Conservation (phyloP, 2,113 vertebrate genomes). For the Heteronetta atricapilla region DNA sequence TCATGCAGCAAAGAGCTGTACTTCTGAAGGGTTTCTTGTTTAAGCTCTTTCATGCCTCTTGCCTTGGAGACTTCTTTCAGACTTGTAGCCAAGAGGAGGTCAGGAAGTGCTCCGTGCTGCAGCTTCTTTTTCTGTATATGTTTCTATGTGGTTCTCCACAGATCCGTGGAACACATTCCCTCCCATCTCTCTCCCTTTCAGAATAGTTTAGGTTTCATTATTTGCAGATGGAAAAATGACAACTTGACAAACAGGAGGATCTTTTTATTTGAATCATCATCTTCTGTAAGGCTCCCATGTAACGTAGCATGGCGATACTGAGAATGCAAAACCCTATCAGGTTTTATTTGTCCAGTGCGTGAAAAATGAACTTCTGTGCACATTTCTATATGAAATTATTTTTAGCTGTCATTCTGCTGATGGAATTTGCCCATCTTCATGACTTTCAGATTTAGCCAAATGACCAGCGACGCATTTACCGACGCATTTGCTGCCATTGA, state of each 20-base stretch:
- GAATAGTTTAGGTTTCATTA: constrained; percentile 66
- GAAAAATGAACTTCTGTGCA: constrained; percentile 6
- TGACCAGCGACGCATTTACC: constrained; percentile 51
- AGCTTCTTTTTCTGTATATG: constrained; percentile 70
- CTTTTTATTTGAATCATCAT: constrained; percentile 65
- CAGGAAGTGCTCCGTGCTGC: constrained; percentile 64
- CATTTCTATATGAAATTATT: constrained; percentile 20
- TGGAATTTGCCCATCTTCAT: constrained; percentile 40
- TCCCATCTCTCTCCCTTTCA: constrained; percentile 44
- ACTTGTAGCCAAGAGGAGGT: constrained; percentile 65
- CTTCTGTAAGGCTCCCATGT: constrained; percentile 41
- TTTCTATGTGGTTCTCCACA: constrained; percentile 73
- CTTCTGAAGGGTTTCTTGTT: constrained; percentile 73
- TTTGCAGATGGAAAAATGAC: constrained; percentile 70
- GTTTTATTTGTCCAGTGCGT: neutral
- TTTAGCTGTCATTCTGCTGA: constrained; percentile 45
- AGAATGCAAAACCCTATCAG: constrained; percentile 47
- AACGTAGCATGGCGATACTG: constrained; percentile 53
- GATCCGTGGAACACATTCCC: constrained; percentile 61
- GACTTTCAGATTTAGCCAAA: constrained; percentile 47
- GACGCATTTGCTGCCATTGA: constrained; percentile 63
- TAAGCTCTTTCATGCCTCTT: constrained; percentile 66
- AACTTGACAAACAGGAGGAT: constrained; percentile 64
- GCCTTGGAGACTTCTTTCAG: constrained; percentile 58
- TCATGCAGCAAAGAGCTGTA: constrained; percentile 69